These are phyloP conservation scores for Meiosimyza platycephala DNA, from an alignment of 2,888 invertebrate species.

Conservation along the genomic window DNA sequence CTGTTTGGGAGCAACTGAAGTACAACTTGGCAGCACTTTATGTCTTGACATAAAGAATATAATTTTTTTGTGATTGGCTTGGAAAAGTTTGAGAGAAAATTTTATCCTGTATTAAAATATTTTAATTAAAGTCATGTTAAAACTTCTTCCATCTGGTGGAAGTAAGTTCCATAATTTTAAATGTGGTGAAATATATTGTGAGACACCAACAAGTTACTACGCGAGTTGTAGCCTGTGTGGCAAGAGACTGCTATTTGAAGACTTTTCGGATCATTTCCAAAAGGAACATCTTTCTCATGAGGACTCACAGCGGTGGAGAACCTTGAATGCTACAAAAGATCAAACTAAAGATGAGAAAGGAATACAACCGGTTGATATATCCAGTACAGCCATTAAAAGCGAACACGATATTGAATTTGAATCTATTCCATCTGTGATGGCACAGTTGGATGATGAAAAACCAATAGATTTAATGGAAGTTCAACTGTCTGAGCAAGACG, in stretches of 20 bases:
- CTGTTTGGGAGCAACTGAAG: too few relatives aligned
- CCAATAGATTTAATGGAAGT: conserved; percentile 39
- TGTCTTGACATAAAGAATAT: too few relatives aligned
- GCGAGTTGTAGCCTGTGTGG: conserved; percentile 56
- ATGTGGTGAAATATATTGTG: conserved; percentile 59
- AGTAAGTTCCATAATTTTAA: conserved; percentile 52
- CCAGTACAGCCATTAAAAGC: conserved; percentile 3
- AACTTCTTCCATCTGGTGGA: conserved; percentile 45
- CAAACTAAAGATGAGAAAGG: too few relatives aligned
- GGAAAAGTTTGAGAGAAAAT: too few relatives aligned
- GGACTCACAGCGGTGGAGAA: background rate
- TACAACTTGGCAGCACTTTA: too few relatives aligned
- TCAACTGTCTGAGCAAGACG: background rate
- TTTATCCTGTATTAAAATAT: too few relatives aligned
- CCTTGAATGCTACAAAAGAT: too few relatives aligned
- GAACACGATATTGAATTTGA: conserved; percentile 30
- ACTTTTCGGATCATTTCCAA: conserved; percentile 55
- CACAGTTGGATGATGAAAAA: conserved; percentile 36
- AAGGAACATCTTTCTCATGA: conserved; percentile 41
- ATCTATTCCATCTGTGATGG: conserved; percentile 1
- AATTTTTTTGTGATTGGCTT: too few relatives aligned
- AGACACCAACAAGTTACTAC: conserved; percentile 52
- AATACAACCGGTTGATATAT: too few relatives aligned
- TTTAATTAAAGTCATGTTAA: conserved; percentile 50
- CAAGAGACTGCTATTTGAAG: conserved; percentile 48